Evolutionary conservation across 2,113 vertebrate species (phyloP).

Genomic region (Leucopternis melanops): DNA sequence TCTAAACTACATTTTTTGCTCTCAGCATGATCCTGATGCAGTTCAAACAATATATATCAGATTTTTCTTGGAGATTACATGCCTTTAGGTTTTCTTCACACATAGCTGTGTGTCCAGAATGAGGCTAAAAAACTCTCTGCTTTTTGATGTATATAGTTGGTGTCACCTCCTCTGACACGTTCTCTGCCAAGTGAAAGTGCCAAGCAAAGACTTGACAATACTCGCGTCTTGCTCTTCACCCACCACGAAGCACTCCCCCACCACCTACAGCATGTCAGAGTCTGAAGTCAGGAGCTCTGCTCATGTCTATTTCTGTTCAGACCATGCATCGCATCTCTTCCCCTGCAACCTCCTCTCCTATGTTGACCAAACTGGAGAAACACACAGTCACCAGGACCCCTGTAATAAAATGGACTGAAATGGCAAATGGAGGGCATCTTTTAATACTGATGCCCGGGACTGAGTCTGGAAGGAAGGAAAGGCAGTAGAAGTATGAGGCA

Average conservation of each 20-base stretch:
- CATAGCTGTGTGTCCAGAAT: not conserved
- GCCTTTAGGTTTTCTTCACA: not conserved
- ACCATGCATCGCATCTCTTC: not conserved
- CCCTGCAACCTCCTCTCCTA: not conserved
- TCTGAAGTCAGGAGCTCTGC: not conserved
- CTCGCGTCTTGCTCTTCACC: not conserved
- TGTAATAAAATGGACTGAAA: not conserved
- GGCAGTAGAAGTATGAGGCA: no score
- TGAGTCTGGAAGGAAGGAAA: no score
- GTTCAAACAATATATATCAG: not conserved
- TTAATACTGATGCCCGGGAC: no score
- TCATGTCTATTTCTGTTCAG: not conserved
- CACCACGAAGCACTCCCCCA: not conserved
- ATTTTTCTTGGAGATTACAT: not conserved
- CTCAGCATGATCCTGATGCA: not conserved
- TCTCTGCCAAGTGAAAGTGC: not conserved
- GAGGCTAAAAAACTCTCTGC: not conserved
- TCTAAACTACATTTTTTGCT: not conserved
- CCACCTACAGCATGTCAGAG: not conserved
- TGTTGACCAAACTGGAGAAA: not conserved
- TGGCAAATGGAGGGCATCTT: not conserved
- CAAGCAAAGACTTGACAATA: not conserved
- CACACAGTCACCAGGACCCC: not conserved
- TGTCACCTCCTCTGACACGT: not conserved
- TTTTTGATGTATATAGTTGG: not conserved